phyloP scores from a whole-genome alignment of 2,797 vertebrate species.

The Crenuchus spilurus region DNA sequence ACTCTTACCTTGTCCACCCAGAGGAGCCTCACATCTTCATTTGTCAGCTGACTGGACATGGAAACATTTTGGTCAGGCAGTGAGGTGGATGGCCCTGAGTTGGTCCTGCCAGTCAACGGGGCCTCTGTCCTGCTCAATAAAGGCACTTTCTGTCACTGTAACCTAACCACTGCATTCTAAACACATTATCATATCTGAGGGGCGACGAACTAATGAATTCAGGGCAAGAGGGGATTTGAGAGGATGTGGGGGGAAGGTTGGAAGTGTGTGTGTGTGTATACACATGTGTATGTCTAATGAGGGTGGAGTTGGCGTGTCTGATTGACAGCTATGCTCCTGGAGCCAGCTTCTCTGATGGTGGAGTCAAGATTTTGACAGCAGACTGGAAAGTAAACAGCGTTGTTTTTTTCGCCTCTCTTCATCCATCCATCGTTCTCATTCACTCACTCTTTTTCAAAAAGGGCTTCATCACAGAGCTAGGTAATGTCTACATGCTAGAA shows the following conservation, averaged over 20 bases:
- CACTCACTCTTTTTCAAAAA: constrained; percentile 35
- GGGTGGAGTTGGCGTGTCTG: constrained; percentile 52
- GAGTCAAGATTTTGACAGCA: constrained; percentile 43
- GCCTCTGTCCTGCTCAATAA: constrained; percentile 66
- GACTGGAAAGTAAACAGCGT: constrained; percentile 51
- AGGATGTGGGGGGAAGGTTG: constrained; percentile 41
- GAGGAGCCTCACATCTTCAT: constrained; percentile 46
- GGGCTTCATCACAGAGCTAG: constrained; percentile 43
- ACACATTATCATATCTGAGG: constrained; percentile 61
- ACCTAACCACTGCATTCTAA: constrained; percentile 49
- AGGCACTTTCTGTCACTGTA: constrained; percentile 61
- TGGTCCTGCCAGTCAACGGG: constrained; percentile 64
- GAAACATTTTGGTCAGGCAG: constrained; percentile 64
- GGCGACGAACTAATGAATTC: constrained; percentile 53
- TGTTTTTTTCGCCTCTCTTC: constrained; percentile 3
- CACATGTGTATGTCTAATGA: constrained; percentile 32
- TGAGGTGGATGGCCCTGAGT: constrained; percentile 33
- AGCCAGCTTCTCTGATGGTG: constrained; percentile 41
- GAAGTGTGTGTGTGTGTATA: constrained; percentile 46
- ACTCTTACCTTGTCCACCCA: constrained; percentile 43
- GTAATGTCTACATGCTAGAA: constrained; percentile 58
- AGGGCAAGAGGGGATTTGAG: constrained; percentile 47
- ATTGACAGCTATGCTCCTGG: constrained; percentile 35
- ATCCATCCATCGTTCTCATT: constrained; percentile 35
- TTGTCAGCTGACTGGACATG: constrained; percentile 49